Evolutionary conservation across 2,888 invertebrate species (phyloP).

Genomic region (Orchesellides sinensis): DNA sequence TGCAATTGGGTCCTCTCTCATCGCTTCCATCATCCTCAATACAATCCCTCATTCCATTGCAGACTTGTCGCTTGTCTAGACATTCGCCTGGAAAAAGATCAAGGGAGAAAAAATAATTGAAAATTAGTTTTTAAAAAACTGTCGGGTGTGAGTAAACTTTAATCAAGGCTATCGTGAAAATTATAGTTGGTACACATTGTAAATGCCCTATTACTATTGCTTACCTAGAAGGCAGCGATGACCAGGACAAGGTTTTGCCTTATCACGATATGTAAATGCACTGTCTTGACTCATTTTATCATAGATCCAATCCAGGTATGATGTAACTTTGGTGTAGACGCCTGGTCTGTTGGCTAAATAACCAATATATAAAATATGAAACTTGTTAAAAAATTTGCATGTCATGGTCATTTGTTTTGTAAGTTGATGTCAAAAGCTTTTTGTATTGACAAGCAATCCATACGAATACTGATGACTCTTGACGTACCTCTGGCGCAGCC

Average conservation of each 20-base stretch:
- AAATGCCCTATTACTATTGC: too few species aligned
- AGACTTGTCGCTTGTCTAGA: slow-evolving; percentile 83
- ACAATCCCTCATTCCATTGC: slow-evolving; percentile 88
- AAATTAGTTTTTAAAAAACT: not conserved
- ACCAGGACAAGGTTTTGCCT: slow-evolving; percentile 80
- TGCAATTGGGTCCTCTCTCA: slow-evolving; percentile 57
- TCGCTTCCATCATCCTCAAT: slow-evolving; percentile 63
- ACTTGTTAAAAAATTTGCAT: not conserved
- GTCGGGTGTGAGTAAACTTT: too few species aligned
- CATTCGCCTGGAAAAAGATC: slow-evolving; percentile 81
- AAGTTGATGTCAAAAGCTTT: too few species aligned
- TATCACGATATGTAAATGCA: slow-evolving; percentile 74
- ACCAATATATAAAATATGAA: not conserved
- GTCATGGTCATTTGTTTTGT: slow-evolving; percentile 84
- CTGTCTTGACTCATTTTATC: slow-evolving; percentile 78
- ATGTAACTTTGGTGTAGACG: slow-evolving; percentile 87
- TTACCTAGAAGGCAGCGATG: slow-evolving; percentile 83
- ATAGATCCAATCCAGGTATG: slow-evolving; percentile 86
- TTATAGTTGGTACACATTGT: too few species aligned
- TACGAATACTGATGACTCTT: not conserved
- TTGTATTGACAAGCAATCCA: slow-evolving; percentile 75
- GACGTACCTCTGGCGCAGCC: slow-evolving; percentile 48
- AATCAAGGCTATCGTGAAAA: not conserved
- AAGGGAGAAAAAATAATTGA: slow-evolving; percentile 23
- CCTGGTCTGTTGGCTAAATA: slow-evolving; percentile 84